Percentiles rank a stretch among this genome's conserved stretches.
Evolutionary conservation across 2,888 invertebrate species (phyloP).

Genomic region (Osedax frankpressi): DNA sequence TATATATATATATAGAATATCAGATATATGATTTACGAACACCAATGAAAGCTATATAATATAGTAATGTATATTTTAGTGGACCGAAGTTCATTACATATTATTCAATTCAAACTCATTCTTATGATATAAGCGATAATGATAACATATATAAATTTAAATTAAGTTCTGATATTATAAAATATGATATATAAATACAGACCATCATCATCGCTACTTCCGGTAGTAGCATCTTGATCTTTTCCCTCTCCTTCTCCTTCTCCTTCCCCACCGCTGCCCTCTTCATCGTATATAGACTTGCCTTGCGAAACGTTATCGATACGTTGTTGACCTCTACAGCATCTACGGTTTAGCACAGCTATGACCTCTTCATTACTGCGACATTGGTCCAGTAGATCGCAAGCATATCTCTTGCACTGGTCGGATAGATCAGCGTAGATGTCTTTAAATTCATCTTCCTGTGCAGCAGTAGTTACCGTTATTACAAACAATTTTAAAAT

Average conservation of each 20-base stretch:
- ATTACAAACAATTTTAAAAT: too few relatives aligned
- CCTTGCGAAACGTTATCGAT: constrained; percentile 31
- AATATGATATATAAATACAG: too few relatives aligned
- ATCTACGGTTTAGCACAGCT: constrained; percentile 46
- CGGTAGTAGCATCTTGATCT: constrained; percentile 27
- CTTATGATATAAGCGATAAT: too few relatives aligned
- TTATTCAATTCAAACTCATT: too few relatives aligned
- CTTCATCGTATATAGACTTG: constrained; percentile 22
- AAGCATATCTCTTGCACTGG: constrained; percentile 51
- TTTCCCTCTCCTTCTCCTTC: constrained; percentile 37
- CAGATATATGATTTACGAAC: too few relatives aligned
- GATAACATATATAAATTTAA: too few relatives aligned
- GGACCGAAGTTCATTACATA: too few relatives aligned
- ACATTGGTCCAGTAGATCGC: constrained; percentile 51
- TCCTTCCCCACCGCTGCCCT: constrained; percentile 14
- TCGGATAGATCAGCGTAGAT: constrained; percentile 47
- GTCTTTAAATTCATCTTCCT: constrained; percentile 32
- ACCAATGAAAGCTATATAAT: too few relatives aligned
- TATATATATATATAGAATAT: too few relatives aligned
- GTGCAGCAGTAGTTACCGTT: too few relatives aligned
- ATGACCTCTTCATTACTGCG: constrained; percentile 51
- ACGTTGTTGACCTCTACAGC: constrained; percentile 34
- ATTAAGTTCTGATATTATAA: too few relatives aligned
- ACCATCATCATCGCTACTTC: constrained; percentile 22
- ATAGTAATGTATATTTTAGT: too few relatives aligned